Evolutionary conservation across 1,140 invertebrate species (phyloP).

Genomic region (Andricus grossulariae): DNA sequence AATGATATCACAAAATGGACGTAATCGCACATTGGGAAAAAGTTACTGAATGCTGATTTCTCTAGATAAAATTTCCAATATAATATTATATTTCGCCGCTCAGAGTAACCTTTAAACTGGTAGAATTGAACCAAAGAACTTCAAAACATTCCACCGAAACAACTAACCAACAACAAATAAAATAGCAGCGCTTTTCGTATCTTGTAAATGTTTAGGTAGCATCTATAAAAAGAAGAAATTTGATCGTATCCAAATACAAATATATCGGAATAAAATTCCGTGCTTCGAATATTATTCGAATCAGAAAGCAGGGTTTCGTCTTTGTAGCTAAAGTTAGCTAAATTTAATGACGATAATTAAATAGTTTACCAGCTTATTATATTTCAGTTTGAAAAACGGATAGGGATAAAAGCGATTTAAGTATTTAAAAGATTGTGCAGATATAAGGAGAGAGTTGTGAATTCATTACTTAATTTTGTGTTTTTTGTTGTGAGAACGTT

Average conservation of each 20-base stretch:
- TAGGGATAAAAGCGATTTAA: background rate
- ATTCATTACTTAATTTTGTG: background rate
- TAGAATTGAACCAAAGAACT: conserved; percentile 5
- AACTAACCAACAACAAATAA: background rate
- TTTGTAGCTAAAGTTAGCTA: background rate
- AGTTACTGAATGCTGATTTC: background rate
- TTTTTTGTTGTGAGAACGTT: too few relatives aligned
- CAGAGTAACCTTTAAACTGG: background rate
- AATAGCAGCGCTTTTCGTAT: background rate
- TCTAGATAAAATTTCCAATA: background rate
- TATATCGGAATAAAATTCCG: background rate
- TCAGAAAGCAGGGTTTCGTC: background rate
- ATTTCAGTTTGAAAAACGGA: background rate
- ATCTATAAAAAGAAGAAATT: background rate
- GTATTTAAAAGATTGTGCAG: background rate
- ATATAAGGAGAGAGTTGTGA: background rate
- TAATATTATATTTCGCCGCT: background rate
- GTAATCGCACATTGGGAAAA: too few relatives aligned
- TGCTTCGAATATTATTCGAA: conserved; percentile 9
- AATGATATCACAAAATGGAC: background rate
- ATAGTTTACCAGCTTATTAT: background rate
- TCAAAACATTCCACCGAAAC: conserved; percentile 18
- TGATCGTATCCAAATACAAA: background rate
- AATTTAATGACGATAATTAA: background rate
- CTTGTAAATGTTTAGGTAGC: conserved; percentile 16